Evolutionary conservation across 2,113 vertebrate genomes (phyloP).

Genomic region (Myrmecobius fasciatus): DNA sequence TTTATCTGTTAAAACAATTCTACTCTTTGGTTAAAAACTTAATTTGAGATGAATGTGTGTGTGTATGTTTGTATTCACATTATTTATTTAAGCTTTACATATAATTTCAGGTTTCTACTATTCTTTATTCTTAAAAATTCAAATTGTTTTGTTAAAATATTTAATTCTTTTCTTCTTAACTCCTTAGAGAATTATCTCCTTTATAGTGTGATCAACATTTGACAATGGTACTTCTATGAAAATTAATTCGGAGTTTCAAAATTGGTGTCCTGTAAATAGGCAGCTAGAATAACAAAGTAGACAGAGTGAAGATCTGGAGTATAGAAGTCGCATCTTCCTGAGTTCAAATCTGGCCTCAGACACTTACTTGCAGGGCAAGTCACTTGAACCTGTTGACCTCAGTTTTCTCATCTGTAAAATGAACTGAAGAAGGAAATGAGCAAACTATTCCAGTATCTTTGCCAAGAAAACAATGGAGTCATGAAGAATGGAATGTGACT

Average conservation of each 20-base stretch:
- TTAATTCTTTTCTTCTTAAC: background rate
- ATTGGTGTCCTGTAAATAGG: background rate
- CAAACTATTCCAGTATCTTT: background rate
- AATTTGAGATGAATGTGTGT: background rate
- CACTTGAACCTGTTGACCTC: background rate
- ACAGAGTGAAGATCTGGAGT: background rate
- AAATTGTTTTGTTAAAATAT: background rate
- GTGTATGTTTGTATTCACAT: background rate
- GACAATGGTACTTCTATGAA: background rate
- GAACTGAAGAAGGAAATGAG: too few relatives aligned
- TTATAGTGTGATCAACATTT: too few relatives aligned
- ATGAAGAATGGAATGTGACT: background rate
- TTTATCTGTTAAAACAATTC: background rate
- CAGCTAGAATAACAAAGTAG: background rate
- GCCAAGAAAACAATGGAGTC: background rate
- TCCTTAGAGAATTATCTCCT: too few relatives aligned
- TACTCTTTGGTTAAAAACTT: background rate
- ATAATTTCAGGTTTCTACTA: background rate
- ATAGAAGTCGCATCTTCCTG: background rate
- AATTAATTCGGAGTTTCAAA: background rate
- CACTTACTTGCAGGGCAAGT: background rate
- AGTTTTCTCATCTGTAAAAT: too few relatives aligned
- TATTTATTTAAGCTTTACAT: background rate
- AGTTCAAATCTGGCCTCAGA: background rate
- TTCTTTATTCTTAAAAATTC: background rate